A percentile compares a stretch with the other conserved stretches of the same genome.
Conservation (phyloP, 1,140 invertebrate species). For the Lepidurus packardi region DNA sequence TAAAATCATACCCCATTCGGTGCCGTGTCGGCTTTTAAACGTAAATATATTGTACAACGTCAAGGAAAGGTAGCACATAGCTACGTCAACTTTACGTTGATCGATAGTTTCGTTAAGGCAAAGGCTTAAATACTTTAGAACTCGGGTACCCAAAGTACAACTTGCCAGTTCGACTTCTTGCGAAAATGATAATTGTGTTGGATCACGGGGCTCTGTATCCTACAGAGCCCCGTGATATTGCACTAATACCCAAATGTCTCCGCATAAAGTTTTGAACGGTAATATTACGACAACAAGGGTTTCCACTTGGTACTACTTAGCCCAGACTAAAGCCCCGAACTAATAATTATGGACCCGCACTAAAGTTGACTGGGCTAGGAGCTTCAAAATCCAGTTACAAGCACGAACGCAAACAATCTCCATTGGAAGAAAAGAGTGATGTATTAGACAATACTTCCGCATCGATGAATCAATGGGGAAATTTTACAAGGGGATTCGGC, state of each 20-base stretch:
- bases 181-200: not conserved
- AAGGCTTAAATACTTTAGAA: no score
- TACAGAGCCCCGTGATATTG: not conserved
- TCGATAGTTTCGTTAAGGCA: no score
- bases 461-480: not conserved
- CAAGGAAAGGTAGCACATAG: no score
- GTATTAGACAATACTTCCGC: not conserved
- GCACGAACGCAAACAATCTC: not conserved
- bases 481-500: not conserved
- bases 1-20: no score
- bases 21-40: not conserved
- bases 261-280: not conserved
- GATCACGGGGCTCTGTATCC: no score
- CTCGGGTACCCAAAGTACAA: no score
- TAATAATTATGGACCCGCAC: not conserved
- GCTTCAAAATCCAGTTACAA: not conserved
- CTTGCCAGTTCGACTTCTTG: not conserved
- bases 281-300: constrained; percentile 6
- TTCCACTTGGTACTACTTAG: not conserved
- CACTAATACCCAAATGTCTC: not conserved
- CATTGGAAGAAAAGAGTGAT: not conserved
- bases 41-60: not conserved
- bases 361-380: not conserved
- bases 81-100: no score
- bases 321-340: not conserved